phyloP scores from a whole-genome alignment of 2,888 invertebrate species.

The Eudasyphora cyanicolor region DNA sequence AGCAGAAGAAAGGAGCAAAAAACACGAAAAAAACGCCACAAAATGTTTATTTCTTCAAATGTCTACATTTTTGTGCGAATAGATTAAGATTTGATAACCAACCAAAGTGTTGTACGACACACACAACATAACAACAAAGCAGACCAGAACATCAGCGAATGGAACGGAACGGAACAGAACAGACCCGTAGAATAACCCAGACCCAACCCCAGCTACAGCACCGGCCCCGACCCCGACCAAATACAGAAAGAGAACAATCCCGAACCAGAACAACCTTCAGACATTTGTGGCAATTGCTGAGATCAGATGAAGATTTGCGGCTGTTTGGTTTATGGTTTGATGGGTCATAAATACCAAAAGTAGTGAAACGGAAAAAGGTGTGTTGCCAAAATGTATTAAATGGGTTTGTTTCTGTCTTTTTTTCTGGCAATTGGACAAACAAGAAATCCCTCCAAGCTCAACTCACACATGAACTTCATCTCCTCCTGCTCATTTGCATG shows the following conservation, averaged over 20 bases:
- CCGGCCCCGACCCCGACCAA: neutral
- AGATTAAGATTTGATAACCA: constrained; percentile 62
- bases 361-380: constrained; percentile 63
- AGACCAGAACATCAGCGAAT: neutral
- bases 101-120: constrained; percentile 35
- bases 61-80: constrained; percentile 62
- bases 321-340: constrained; percentile 54
- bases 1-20: constrained; percentile 29
- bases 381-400: constrained; percentile 40
- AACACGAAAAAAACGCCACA: constrained; percentile 27
- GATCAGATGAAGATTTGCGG: constrained; percentile 44
- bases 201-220: neutral
- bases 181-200: too few species aligned
- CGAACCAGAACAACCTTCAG: constrained; percentile 22
- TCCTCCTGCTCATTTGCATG: constrained; percentile 45
- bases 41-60: constrained; percentile 55
- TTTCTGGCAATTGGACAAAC: constrained; percentile 16
- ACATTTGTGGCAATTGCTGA: constrained; percentile 32
- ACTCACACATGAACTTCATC: constrained; percentile 9
- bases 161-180: neutral
- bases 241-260: neutral
- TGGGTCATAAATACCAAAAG: constrained; percentile 64
- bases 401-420: too few species aligned
- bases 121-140: neutral
- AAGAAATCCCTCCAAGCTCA: constrained; percentile 19